phyloP scores from a whole-genome alignment of 2,888 invertebrate genomes.

The Drosophila prostipennis region DNA sequence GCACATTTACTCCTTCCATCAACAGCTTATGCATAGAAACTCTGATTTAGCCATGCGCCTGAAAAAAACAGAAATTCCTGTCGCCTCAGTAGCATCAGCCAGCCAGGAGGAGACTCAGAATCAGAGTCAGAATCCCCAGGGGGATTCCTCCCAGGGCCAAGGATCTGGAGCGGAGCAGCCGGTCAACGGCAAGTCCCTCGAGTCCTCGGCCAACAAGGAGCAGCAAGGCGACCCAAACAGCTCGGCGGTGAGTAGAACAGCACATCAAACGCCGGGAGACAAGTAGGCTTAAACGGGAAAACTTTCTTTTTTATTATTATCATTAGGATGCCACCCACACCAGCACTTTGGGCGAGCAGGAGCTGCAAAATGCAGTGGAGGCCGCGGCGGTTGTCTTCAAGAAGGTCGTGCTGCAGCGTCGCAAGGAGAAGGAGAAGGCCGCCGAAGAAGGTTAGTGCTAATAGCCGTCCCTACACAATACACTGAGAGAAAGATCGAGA shows the following conservation, averaged over 20 bases:
- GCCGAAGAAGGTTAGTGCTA: conserved; percentile 83
- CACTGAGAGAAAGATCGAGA: conserved; percentile 2
- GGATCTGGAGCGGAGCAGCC: conserved; percentile 38
- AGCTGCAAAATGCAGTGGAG: conserved; percentile 84
- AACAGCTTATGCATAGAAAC: conserved; percentile 81
- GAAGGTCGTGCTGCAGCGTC: conserved; percentile 83
- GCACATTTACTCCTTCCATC: conserved; percentile 78
- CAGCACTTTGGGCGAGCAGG: conserved; percentile 83
- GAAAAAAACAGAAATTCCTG: conserved; percentile 77
- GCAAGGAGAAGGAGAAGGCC: conserved; percentile 77
- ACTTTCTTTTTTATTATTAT: not conserved
- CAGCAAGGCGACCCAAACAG: conserved; percentile 18
- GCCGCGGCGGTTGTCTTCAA: conserved; percentile 84
- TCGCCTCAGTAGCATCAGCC: conserved; percentile 59
- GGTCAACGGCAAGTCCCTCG: conserved; percentile 40
- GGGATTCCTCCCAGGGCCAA: no score
- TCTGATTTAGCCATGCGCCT: conserved; percentile 81
- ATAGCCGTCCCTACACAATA: conserved; percentile 15
- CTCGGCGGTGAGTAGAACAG: conserved; percentile 52
- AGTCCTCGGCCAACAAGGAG: conserved; percentile 49
- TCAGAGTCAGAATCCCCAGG: not conserved
- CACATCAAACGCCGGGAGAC: conserved; percentile 6
- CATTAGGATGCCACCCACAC: conserved; percentile 70
- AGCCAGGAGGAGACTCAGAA: conserved; percentile 47
- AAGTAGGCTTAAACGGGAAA: conserved; percentile 27